A percentile compares a stretch with the other conserved stretches of the same genome.
phyloP scores from a whole-genome alignment of 2,797 vertebrate species.

The Sebastes alutus region DNA sequence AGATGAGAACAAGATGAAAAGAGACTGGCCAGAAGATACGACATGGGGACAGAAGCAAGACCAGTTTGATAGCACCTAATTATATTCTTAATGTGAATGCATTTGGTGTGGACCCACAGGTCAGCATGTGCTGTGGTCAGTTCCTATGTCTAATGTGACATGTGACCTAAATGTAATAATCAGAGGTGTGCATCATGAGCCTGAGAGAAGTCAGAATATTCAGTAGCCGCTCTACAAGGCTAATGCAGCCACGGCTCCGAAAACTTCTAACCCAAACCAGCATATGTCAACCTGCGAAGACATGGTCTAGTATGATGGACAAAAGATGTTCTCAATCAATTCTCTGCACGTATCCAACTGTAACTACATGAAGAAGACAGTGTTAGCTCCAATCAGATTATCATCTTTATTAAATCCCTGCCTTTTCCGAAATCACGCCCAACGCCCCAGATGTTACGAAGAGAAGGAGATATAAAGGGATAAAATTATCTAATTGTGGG shows the following conservation, averaged over 20 bases:
- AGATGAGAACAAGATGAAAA: neutral
- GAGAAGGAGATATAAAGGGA: neutral
- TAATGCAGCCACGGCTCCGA: neutral
- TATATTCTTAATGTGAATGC: neutral
- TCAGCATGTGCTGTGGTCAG: neutral
- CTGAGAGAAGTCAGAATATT: neutral
- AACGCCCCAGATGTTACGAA: neutral
- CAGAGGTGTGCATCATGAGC: neutral
- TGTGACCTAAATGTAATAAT: conserved; percentile 18
- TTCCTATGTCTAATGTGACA: neutral
- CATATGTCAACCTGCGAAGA: neutral
- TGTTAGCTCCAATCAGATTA: neutral
- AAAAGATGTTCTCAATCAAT: neutral
- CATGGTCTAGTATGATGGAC: neutral
- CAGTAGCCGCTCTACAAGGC: neutral
- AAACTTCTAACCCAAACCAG: neutral
- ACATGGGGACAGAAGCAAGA: neutral
- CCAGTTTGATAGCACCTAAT: neutral
- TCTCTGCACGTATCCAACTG: neutral
- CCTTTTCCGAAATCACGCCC: neutral
- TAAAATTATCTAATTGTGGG: neutral
- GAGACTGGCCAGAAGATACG: neutral
- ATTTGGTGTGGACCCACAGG: neutral
- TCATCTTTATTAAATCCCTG: neutral
- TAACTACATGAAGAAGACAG: conserved; percentile 11